phyloP scores from a whole-genome alignment of 2,888 invertebrate species.

The Polyploca ridens region DNA sequence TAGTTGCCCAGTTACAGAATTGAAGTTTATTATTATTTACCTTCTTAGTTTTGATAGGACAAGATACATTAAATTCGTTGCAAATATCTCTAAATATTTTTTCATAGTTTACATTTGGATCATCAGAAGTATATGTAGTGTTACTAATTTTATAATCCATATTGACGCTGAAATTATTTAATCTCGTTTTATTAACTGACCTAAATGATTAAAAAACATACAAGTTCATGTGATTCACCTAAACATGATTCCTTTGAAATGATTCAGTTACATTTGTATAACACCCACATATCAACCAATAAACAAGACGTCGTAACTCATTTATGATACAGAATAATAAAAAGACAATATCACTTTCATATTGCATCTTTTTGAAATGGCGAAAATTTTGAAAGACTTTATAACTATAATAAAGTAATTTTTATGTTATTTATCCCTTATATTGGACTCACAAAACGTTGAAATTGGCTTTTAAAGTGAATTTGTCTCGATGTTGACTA shows the following conservation, averaged over 20 bases:
- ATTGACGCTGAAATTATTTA: too few species aligned
- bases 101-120: too few species aligned
- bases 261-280: neutral
- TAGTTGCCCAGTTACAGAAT: too few species aligned
- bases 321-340: neutral
- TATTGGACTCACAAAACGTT: constrained; percentile 47
- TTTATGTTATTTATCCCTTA: constrained; percentile 47
- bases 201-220: neutral
- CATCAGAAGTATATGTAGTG: too few species aligned
- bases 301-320: constrained; percentile 3
- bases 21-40: too few species aligned
- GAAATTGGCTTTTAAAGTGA: constrained; percentile 71
- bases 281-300: constrained; percentile 3
- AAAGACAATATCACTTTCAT: neutral
- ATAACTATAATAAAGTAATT: neutral
- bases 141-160: too few species aligned
- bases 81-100: too few species aligned
- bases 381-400: neutral
- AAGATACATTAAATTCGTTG: too few species aligned
- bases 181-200: too few species aligned
- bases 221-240: neutral
- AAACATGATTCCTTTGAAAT: neutral
- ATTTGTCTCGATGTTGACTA: constrained; percentile 78
- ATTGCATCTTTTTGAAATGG: neutral
- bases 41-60: too few species aligned